A percentile compares a stretch with the other conserved stretches of the same genome.
Conservation (phyloP, 2,113 vertebrate species). For the Aegotheles bennettii region DNA sequence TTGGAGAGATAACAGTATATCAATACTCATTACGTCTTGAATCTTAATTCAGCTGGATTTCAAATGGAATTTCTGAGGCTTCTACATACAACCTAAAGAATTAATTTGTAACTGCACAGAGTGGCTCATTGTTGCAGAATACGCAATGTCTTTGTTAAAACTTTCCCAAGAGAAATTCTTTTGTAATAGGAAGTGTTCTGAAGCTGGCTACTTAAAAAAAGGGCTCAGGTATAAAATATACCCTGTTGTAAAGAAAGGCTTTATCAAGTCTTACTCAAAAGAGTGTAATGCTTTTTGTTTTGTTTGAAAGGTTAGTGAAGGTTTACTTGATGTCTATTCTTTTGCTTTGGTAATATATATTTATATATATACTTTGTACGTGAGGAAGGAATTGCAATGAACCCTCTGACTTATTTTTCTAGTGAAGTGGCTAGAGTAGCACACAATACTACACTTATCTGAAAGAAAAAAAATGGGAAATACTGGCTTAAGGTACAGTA, state of each 20-base stretch:
- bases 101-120: fast-evolving
- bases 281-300: not conserved
- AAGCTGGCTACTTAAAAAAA: not conserved
- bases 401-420: not conserved
- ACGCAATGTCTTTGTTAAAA: not conserved
- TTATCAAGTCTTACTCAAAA: not conserved
- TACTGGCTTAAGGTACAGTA: not conserved
- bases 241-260: not conserved
- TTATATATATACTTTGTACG: not conserved
- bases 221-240: not conserved
- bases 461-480: not conserved
- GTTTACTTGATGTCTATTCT: not conserved
- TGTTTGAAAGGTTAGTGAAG: not conserved
- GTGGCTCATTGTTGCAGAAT: not conserved
- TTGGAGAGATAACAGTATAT: not conserved
- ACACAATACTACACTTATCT: not conserved
- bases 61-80: not conserved
- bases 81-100: not conserved
- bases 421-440: not conserved
- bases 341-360: not conserved
- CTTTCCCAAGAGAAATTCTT: not conserved
- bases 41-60: not conserved
- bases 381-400: not conserved
- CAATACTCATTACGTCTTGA: not conserved
- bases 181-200: not conserved